Evolutionary conservation across 2,797 vertebrate species (phyloP), one percentile per base, ranked within the genome.

Genomic region (Sebastolobus alascanus): DNA sequence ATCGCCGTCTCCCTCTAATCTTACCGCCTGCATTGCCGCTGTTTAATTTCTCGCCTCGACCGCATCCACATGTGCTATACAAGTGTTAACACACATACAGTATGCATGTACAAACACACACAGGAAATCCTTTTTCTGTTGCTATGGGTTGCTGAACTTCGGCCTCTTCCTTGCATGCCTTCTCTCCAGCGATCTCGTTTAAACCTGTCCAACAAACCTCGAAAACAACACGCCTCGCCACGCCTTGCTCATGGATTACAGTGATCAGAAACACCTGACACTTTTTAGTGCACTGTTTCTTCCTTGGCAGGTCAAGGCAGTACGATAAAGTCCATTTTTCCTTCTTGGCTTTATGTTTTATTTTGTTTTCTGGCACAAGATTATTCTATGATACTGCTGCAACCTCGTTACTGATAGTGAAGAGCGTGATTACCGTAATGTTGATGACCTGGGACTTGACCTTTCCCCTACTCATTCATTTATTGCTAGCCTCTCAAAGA

Each of bases 1-100:
- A 68, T 85, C 63, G 46, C 77, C 0, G 18, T 66, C 74, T 75
- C 64, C 38, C 85, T 86, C 72, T 85, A 85, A 85, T 88, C 84
- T 80, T 55, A 43, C 73, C 1, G 55, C 66, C 43, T 43, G 66
- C 31, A 8, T 54, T n/a, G 16, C 40, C 38, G 59, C 29, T 10
- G 73, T 74, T 80, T 68, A 25, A 79, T 73, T 86, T 87, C 73
- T 85, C 22, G 5, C 64, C 54, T 16, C 29, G 14, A 77, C 43
- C 20, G 0, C 79, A 80, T 73, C 50, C 75, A 71, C 37, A 71
- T 80, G 81, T 70, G 46, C 54, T 18, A 1, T 2, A n/a, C 1
- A 6, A 63, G 37, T 31, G 69, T 38, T n/a, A 68, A 79, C 55
- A 67, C 18, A 61, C 65, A 58, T 8, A 52, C 50, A 8, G 50